Evolutionary conservation across 2,797 vertebrate genomes (phyloP).

Genomic region (Emys orbicularis): DNA sequence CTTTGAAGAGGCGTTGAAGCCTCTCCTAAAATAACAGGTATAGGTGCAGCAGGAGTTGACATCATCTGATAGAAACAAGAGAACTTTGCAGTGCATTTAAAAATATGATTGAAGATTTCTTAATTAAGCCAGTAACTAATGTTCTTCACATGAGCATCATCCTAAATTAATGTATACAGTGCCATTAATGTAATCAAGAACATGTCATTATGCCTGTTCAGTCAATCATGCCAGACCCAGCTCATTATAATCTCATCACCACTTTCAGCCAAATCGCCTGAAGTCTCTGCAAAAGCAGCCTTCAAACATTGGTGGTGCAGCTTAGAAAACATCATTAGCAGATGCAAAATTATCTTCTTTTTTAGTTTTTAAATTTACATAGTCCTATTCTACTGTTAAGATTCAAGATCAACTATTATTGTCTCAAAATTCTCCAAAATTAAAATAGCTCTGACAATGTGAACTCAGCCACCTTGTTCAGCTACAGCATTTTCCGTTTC

Average conservation of each 20-base stretch:
- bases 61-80: not conserved
- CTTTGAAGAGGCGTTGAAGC: not conserved
- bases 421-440: not conserved
- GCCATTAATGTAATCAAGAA: not conserved
- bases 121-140: conserved; percentile 41
- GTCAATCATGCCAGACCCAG: conserved; percentile 8
- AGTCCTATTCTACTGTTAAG: not conserved
- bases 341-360: not conserved
- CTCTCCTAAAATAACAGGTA: not conserved
- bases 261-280: not conserved
- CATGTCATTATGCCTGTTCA: not conserved
- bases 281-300: conserved; percentile 4
- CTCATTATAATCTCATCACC: not conserved
- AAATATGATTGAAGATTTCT: not conserved
- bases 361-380: not conserved
- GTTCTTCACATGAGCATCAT: conserved; percentile 48
- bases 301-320: not conserved
- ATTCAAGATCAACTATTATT: not conserved
- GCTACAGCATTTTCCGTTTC: not conserved
- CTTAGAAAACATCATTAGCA: not conserved
- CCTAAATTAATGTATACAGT: conserved; percentile 59
- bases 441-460: not conserved
- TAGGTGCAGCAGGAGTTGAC: not conserved
- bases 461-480: not conserved
- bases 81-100: not conserved